Conservation (phyloP, 1,140 invertebrate species). For the Lasioglossum baleicum region DNA sequence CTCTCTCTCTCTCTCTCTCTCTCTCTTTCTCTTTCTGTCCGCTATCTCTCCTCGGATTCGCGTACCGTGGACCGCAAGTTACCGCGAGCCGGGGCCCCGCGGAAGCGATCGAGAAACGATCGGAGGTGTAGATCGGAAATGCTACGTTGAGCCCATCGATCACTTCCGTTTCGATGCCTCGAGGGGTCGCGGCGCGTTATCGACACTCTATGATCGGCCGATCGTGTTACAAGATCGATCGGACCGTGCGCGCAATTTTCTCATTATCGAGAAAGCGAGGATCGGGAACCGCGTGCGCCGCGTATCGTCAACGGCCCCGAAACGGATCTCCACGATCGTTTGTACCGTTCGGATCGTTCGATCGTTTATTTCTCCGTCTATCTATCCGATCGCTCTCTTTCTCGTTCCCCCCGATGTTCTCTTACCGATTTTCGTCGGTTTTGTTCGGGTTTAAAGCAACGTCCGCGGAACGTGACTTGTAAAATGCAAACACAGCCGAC, state of each 20-base stretch:
- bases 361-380: not conserved
- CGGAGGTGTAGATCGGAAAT: constrained; percentile 37
- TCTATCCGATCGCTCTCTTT: not conserved
- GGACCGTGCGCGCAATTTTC: constrained; percentile 38
- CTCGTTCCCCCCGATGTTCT: too few relatives aligned
- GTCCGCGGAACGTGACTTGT: constrained; percentile 16
- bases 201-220: constrained; percentile 41
- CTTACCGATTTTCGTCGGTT: not conserved
- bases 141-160: constrained; percentile 32
- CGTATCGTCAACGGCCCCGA: not conserved
- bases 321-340: not conserved
- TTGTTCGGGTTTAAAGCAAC: not conserved
- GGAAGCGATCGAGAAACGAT: constrained; percentile 26
- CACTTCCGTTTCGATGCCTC: constrained; percentile 43
- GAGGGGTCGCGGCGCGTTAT: constrained; percentile 23
- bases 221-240: constrained; percentile 51
- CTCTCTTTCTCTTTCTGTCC: not conserved
- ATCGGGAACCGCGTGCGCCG: not conserved
- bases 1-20: not conserved
- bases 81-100: not conserved
- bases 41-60: too few relatives aligned
- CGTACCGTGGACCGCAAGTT: not conserved
- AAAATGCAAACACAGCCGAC: constrained; percentile 18
- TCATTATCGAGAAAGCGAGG: constrained; percentile 47
- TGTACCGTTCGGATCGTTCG: too few relatives aligned